Evolutionary conservation across 2,888 invertebrate species (phyloP).

Genomic region (Serrognathus titanus): DNA sequence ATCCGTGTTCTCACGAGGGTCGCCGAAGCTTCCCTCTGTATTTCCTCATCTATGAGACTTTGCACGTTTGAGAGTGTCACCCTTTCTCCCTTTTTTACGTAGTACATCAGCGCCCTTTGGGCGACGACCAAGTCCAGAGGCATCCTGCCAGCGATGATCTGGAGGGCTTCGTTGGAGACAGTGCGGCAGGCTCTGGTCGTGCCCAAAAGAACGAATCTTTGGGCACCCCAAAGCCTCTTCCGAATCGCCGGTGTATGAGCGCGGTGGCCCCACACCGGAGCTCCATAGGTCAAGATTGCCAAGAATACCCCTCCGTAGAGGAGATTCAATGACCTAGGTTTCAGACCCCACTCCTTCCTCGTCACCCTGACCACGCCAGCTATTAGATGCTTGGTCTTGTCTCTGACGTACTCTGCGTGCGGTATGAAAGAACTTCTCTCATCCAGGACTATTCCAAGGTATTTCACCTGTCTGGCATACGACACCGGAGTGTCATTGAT

Average conservation of each 20-base stretch:
- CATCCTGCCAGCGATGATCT: neutral
- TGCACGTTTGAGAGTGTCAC: too few species aligned
- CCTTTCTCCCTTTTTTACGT: too few species aligned
- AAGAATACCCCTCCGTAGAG: slow-evolving; percentile 4
- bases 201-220: neutral
- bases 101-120: too few species aligned
- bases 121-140: neutral
- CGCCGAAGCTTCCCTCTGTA: too few species aligned
- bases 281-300: neutral
- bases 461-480: neutral
- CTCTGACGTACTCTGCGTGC: neutral
- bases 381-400: neutral
- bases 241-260: neutral
- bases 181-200: slow-evolving; percentile 2
- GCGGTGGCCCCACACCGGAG: neutral
- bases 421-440: neutral
- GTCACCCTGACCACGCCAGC: neutral
- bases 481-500: neutral
- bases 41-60: neutral
- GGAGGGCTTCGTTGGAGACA: slow-evolving; percentile 1
- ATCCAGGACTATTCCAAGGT: slow-evolving; percentile 1
- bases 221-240: neutral
- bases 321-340: neutral
- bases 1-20: too few species aligned
- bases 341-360: neutral